Evolutionary conservation across 2,113 vertebrate genomes (phyloP).

Genomic region (Seriola aureovittata): DNA sequence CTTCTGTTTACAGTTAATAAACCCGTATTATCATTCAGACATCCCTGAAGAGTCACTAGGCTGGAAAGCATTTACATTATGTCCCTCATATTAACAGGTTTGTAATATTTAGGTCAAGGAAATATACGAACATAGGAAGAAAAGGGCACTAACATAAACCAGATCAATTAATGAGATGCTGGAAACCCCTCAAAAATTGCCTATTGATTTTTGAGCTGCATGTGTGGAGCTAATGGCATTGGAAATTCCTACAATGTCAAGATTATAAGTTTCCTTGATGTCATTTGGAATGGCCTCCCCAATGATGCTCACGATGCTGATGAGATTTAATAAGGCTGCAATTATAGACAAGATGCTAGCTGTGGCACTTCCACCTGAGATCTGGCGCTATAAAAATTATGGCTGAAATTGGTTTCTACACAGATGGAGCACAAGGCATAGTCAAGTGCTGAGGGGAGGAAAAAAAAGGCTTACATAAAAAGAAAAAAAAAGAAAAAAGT

Average conservation of each 20-base stretch:
- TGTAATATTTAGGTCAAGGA: constrained; percentile 17
- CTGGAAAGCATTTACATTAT: constrained; percentile 20
- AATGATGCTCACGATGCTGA: constrained; percentile 55
- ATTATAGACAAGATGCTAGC: constrained; percentile 64
- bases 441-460: not conserved
- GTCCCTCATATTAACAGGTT: constrained; percentile 26
- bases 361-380: constrained; percentile 51
- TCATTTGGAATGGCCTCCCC: constrained; percentile 53
- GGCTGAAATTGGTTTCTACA: constrained; percentile 50
- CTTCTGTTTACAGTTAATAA: not conserved
- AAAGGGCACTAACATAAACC: not conserved
- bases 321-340: constrained; percentile 64
- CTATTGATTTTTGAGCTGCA: constrained; percentile 65
- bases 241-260: constrained; percentile 36
- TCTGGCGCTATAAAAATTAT: constrained; percentile 42
- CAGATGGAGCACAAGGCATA: not conserved
- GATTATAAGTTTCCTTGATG: constrained; percentile 51
- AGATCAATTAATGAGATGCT: constrained; percentile 64
- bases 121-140: constrained; percentile 33
- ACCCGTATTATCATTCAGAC: constrained; percentile 6
- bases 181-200: constrained; percentile 60
- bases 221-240: constrained; percentile 49
- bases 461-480: not conserved
- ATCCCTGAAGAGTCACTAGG: not conserved
- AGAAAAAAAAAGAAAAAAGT: not conserved